Conservation (phyloP, 2,888 invertebrate species). For the Machimus rusticus region DNA sequence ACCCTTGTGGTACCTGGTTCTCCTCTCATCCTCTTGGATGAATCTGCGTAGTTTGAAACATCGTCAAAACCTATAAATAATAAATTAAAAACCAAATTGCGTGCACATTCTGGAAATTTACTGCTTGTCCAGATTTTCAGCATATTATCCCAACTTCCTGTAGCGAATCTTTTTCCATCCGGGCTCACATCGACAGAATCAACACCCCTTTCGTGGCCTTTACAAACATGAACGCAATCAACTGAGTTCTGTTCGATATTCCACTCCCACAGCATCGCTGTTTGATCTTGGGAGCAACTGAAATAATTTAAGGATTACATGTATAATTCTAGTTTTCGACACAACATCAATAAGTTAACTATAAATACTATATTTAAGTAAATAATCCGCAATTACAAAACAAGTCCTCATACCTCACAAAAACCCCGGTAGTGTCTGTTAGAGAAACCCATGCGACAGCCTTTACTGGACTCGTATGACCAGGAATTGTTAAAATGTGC, state of each 20-base stretch:
- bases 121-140: conserved; percentile 90
- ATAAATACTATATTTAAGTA: no score
- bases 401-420: conserved; percentile 68
- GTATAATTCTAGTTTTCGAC: no score
- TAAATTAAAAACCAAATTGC: background rate
- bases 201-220: conserved; percentile 91
- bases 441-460: conserved; percentile 85
- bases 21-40: conserved; percentile 69
- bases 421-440: conserved; percentile 70
- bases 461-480: conserved; percentile 87
- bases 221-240: conserved; percentile 80
- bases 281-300: conserved; percentile 91
- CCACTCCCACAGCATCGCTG: conserved; percentile 91
- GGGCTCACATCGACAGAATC: conserved; percentile 85
- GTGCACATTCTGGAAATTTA: conserved; percentile 52
- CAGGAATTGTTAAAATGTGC: conserved; percentile 82
- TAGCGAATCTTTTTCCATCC: conserved; percentile 72
- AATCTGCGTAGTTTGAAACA: conserved; percentile 66
- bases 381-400: no score
- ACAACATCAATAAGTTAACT: no score
- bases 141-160: conserved; percentile 92
- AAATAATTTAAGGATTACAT: background rate
- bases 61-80: conserved; percentile 55
- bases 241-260: conserved; percentile 76
- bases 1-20: conserved; percentile 70